These are phyloP conservation scores for Nicator chloris DNA, from an alignment of 2,113 vertebrate species.

Conservation along the genomic window DNA sequence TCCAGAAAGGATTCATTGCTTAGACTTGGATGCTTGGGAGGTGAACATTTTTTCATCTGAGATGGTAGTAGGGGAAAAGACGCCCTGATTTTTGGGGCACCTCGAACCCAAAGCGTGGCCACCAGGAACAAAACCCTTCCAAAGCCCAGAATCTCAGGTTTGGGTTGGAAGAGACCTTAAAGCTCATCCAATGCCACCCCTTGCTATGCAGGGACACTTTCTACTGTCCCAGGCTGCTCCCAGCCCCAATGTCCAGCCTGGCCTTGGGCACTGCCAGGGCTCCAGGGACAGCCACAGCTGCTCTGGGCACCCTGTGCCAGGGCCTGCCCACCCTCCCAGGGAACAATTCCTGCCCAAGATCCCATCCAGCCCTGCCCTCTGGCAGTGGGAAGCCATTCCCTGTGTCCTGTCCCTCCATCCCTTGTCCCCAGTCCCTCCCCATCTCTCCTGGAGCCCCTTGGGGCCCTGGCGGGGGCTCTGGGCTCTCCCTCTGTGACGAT, in stretches of 20 bases:
- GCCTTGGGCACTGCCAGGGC: background rate
- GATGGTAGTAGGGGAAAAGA: background rate
- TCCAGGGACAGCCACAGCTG: background rate
- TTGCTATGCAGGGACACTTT: background rate
- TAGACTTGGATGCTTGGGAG: background rate
- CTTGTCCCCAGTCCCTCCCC: background rate
- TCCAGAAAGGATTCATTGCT: fast-evolving
- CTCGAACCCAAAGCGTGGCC: background rate
- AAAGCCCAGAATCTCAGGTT: background rate
- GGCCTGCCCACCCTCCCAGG: fast-evolving
- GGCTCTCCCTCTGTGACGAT: background rate
- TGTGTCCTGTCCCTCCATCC: background rate
- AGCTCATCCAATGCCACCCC: fast-evolving
- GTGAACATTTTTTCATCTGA: background rate
- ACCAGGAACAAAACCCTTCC: background rate
- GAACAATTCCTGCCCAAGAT: background rate
- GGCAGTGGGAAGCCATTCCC: background rate
- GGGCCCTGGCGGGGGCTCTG: background rate
- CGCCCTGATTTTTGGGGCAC: background rate
- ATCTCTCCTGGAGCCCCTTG: background rate
- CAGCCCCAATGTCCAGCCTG: fast-evolving
- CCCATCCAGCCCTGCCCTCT: background rate
- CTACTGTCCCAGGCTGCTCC: background rate
- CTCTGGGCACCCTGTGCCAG: background rate
- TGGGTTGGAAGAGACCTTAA: background rate